A percentile compares a stretch with the other conserved stretches of the same genome.
Conservation (phyloP, 1,140 invertebrate species). For the Cotesia vestalis region DNA sequence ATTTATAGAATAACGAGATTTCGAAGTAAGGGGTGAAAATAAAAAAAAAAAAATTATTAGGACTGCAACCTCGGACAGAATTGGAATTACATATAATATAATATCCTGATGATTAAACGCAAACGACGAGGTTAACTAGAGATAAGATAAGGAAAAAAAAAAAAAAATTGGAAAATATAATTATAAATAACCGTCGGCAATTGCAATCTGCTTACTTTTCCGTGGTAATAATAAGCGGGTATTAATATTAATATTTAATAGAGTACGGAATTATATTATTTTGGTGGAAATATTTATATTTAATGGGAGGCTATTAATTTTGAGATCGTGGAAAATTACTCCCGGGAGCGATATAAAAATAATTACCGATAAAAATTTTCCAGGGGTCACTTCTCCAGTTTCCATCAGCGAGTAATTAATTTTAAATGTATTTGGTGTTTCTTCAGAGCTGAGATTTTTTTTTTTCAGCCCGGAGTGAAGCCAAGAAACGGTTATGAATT, state of each 20-base stretch:
- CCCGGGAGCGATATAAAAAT: not conserved
- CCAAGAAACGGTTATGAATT: constrained; percentile 65
- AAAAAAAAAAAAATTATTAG: too few species aligned
- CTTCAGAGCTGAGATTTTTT: constrained; percentile 64
- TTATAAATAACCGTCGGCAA: constrained; percentile 54
- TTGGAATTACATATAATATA: not conserved
- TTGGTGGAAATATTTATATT: not conserved
- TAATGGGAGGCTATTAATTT: not conserved
- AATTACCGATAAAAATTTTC: not conserved
- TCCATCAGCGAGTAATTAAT: constrained; percentile 68
- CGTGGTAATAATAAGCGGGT: constrained; percentile 55
- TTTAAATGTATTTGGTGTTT: constrained; percentile 68
- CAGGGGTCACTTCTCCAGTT: constrained; percentile 52
- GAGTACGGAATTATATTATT: constrained; percentile 28
- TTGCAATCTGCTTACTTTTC: constrained; percentile 63
- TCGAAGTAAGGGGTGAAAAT: too few species aligned
- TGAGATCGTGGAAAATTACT: too few species aligned
- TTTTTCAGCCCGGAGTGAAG: constrained; percentile 38
- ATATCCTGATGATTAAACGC: constrained; percentile 3
- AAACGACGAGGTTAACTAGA: constrained; percentile 1
- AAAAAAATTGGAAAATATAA: constrained; percentile 50
- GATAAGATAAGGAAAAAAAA: constrained; percentile 8
- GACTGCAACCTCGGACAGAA: not conserved
- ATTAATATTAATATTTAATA: constrained; percentile 59
- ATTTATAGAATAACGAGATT: not conserved